These are phyloP conservation scores for Protodeltote pygarga DNA, from an alignment of 2,888 invertebrate genomes.

Conservation along the genomic window DNA sequence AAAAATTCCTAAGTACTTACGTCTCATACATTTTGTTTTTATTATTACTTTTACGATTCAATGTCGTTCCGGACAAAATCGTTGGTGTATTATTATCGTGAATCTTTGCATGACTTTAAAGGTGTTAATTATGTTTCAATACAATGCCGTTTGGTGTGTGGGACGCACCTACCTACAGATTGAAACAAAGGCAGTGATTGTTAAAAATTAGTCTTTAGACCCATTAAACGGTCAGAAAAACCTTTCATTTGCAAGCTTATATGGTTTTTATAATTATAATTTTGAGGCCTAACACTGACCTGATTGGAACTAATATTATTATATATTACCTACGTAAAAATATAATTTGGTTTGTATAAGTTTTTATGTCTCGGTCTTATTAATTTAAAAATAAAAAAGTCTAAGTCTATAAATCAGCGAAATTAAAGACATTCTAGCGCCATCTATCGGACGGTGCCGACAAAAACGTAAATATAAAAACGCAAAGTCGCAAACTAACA, in stretches of 20 bases:
- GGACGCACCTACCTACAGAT: background rate
- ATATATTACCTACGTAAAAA: no score
- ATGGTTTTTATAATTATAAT: no score
- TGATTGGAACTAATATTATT: no score
- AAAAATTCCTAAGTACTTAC: conserved; percentile 35
- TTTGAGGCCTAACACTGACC: no score
- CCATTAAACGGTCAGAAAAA: no score
- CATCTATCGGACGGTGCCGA: conserved; percentile 20
- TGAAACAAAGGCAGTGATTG: background rate
- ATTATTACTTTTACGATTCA: conserved; percentile 50
- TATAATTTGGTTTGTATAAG: no score
- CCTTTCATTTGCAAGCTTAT: no score
- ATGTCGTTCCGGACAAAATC: conserved; percentile 58
- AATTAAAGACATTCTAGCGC: conserved; percentile 20
- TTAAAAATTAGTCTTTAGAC: no score
- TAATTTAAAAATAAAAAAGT: no score
- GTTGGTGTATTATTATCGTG: conserved; percentile 31
- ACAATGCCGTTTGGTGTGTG: background rate
- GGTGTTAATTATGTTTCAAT: conserved; percentile 11
- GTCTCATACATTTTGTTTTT: conserved; percentile 33
- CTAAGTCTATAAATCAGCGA: no score
- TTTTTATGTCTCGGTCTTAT: no score
- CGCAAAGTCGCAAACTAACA: background rate
- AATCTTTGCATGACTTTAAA: conserved; percentile 9
- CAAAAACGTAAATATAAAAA: no score